A percentile compares a stretch with the other conserved stretches of the same genome.
Conservation (phyloP, 2,113 vertebrate species). For the Orthonyx spaldingii region DNA sequence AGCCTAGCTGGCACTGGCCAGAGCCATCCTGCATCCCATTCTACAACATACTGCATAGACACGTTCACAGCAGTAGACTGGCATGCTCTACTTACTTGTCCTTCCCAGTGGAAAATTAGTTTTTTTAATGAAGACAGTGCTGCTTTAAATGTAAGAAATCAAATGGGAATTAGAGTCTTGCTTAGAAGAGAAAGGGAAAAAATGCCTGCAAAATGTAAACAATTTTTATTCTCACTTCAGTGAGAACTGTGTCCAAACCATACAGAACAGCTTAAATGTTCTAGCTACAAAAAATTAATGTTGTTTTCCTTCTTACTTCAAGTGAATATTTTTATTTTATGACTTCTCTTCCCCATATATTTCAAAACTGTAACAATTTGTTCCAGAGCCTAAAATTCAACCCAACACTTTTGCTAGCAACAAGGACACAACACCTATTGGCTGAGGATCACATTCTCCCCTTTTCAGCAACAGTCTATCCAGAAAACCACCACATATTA, state of each 20-base stretch:
- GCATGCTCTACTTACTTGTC: not conserved
- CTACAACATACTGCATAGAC: not conserved
- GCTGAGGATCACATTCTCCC: not conserved
- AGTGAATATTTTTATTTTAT: not conserved
- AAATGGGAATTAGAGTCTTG: not conserved
- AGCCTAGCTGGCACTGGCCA: not conserved
- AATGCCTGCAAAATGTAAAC: not conserved
- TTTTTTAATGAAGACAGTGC: not conserved
- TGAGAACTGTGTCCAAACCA: not conserved
- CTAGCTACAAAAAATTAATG: not conserved
- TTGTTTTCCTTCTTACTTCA: not conserved
- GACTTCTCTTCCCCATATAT: not conserved
- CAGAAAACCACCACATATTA: not conserved
- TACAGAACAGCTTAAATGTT: not conserved
- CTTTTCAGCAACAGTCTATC: not conserved
- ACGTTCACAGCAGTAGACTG: not conserved
- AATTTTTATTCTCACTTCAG: not conserved
- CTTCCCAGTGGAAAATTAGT: not conserved
- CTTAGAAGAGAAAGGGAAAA: not conserved
- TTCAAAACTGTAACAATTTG: not conserved
- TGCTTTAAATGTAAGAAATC: not conserved
- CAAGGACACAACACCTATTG: not conserved
- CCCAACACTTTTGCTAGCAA: not conserved
- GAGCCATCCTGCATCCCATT: not conserved
- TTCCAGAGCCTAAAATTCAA: slow-evolving; percentile 4